Percentiles rank a stretch among this genome's conserved stretches.
Evolutionary conservation across 2,797 vertebrate genomes (phyloP).

Genomic region (Morelia viridis): DNA sequence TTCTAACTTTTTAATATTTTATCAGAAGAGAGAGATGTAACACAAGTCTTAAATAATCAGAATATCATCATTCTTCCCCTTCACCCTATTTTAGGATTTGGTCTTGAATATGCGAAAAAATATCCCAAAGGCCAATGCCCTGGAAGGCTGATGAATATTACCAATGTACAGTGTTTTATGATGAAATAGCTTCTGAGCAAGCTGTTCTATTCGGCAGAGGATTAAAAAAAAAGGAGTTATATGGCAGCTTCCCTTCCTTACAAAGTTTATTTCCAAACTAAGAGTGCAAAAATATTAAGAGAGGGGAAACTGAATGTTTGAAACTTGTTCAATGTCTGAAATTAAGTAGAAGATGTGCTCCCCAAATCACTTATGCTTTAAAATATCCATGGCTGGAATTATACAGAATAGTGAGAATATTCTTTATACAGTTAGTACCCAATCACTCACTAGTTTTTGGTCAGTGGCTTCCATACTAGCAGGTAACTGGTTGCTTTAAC

Average conservation of each 20-base stretch:
- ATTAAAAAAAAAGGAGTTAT: neutral
- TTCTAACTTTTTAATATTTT: neutral
- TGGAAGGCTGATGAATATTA: neutral
- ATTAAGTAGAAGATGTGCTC: neutral
- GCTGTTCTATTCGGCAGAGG: neutral
- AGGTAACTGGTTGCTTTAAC: slow-evolving; percentile 26
- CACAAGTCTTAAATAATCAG: neutral
- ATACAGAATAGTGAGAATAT: slow-evolving; percentile 40
- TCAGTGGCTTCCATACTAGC: slow-evolving; percentile 60
- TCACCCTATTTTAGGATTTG: neutral
- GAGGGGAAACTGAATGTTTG: neutral
- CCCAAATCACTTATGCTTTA: slow-evolving; percentile 9
- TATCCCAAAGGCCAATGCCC: neutral
- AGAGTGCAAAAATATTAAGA: neutral
- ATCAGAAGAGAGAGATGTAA: neutral
- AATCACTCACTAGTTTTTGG: slow-evolving; percentile 62
- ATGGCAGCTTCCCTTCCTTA: neutral
- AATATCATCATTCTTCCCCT: neutral
- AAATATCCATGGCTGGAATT: slow-evolving; percentile 47
- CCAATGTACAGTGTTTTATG: neutral
- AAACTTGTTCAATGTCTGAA: slow-evolving; percentile 14
- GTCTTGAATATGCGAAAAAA: neutral
- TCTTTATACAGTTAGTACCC: neutral
- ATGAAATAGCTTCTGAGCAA: neutral
- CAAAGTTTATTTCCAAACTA: neutral